These are phyloP conservation scores for Lineus longissimus DNA, from an alignment of 1,140 invertebrate species.

Conservation along the genomic window DNA sequence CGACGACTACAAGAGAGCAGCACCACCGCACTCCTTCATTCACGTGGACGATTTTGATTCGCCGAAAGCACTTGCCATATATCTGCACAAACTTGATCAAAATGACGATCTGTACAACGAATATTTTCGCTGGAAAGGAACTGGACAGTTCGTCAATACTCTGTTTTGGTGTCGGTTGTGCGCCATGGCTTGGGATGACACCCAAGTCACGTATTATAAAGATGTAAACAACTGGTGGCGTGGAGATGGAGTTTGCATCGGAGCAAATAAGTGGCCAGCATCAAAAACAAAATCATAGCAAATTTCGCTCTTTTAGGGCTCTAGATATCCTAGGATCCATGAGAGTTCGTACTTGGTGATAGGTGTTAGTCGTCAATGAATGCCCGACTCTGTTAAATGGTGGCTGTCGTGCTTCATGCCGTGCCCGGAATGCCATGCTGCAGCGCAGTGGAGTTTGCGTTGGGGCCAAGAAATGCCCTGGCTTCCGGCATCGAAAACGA, in stretches of 20 bases:
- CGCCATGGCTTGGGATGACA: slow-evolving; percentile 54
- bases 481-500: too few relatives aligned
- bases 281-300: background rate
- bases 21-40: slow-evolving; percentile 75
- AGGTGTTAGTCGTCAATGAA: too few relatives aligned
- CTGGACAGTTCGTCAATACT: slow-evolving; percentile 41
- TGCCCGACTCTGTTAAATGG: too few relatives aligned
- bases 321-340: too few relatives aligned
- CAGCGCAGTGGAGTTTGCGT: too few relatives aligned
- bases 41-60: slow-evolving; percentile 94
- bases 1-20: slow-evolving; percentile 51
- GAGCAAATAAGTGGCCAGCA: background rate
- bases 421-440: too few relatives aligned
- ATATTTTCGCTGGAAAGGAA: slow-evolving; percentile 53
- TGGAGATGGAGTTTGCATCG: slow-evolving; percentile 27
- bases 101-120: slow-evolving; percentile 49
- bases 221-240: slow-evolving; percentile 40
- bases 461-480: too few relatives aligned
- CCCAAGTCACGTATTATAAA: slow-evolving; percentile 21
- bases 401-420: too few relatives aligned
- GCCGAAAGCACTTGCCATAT: slow-evolving; percentile 80
- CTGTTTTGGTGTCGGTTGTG: slow-evolving; percentile 93
- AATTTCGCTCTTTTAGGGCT: too few relatives aligned
- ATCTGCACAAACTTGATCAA: slow-evolving; percentile 64
- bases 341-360: too few relatives aligned